Conservation (phyloP, 2,113 vertebrate species). For the Dermatemys mawii region DNA sequence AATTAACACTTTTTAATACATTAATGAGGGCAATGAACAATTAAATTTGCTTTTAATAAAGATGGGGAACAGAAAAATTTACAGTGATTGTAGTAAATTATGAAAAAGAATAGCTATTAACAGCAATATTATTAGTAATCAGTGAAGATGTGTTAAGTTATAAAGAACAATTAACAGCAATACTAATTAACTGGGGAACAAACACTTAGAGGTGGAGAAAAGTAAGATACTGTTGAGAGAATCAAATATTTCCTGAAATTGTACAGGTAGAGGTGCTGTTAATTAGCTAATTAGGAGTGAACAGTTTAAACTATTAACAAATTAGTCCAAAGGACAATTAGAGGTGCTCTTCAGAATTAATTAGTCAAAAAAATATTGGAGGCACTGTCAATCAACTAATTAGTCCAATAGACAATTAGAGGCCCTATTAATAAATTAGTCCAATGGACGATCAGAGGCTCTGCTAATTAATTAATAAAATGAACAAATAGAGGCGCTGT, state of each 20-base stretch:
- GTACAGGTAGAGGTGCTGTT: neutral
- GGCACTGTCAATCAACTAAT: neutral
- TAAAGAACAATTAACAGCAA: neutral
- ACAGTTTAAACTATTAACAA: neutral
- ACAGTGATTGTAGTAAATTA: neutral
- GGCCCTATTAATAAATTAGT: neutral
- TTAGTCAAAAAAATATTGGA: neutral
- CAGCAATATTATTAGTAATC: neutral
- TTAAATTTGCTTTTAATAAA: neutral
- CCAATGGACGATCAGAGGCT: neutral
- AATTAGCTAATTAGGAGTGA: neutral
- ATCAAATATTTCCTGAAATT: neutral
- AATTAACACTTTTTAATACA: neutral
- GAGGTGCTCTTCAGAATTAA: neutral
- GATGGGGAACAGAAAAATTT: neutral
- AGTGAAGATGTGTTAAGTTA: neutral
- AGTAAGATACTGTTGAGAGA: neutral
- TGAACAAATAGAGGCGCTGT: neutral
- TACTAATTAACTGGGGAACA: neutral
- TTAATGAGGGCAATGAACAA: neutral
- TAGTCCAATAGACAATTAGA: too few species aligned
- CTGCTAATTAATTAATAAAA: neutral
- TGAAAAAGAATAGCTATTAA: neutral
- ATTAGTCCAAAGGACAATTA: neutral
- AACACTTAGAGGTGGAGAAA: neutral